A percentile compares a stretch with the other conserved stretches of the same genome.
Evolutionary conservation across 2,888 invertebrate species (phyloP).

Genomic region (Nomada hirtipes): DNA sequence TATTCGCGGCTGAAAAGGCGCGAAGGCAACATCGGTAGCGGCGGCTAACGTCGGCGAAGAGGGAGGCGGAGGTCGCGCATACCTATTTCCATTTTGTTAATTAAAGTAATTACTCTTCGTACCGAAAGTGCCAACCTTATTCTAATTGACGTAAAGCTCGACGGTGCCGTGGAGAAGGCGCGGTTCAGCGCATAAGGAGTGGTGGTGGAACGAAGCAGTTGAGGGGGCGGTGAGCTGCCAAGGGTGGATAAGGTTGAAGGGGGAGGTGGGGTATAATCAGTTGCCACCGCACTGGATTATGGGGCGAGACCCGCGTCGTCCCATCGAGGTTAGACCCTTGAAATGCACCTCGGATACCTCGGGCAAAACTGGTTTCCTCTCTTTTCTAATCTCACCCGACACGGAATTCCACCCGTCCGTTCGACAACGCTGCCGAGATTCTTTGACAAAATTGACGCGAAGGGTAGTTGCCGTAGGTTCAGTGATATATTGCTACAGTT

Average conservation of each 20-base stretch:
- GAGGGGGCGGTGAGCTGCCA: conserved; percentile 50
- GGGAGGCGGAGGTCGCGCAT: conserved; percentile 70
- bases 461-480: neutral
- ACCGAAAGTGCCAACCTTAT: conserved; percentile 85
- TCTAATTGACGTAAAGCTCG: conserved; percentile 85
- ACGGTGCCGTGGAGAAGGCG: conserved; percentile 73
- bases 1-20: conserved; percentile 50
- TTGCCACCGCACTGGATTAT: conserved; percentile 84
- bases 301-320: conserved; percentile 77
- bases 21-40: conserved; percentile 82
- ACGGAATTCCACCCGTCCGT: conserved; percentile 40
- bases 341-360: conserved; percentile 77
- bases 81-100: conserved; percentile 85
- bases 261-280: conserved; percentile 82
- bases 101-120: conserved; percentile 86
- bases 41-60: conserved; percentile 58
- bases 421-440: conserved; percentile 13
- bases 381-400: conserved; percentile 55
- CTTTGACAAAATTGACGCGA: conserved; percentile 11
- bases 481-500: neutral
- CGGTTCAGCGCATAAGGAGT: conserved; percentile 70
- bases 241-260: conserved; percentile 79
- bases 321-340: conserved; percentile 79
- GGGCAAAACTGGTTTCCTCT: conserved; percentile 66
- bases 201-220: conserved; percentile 52